These are phyloP conservation scores for Oncorhynchus tshawytscha DNA, from an alignment of 2,113 vertebrate genomes.

Conservation along the genomic window DNA sequence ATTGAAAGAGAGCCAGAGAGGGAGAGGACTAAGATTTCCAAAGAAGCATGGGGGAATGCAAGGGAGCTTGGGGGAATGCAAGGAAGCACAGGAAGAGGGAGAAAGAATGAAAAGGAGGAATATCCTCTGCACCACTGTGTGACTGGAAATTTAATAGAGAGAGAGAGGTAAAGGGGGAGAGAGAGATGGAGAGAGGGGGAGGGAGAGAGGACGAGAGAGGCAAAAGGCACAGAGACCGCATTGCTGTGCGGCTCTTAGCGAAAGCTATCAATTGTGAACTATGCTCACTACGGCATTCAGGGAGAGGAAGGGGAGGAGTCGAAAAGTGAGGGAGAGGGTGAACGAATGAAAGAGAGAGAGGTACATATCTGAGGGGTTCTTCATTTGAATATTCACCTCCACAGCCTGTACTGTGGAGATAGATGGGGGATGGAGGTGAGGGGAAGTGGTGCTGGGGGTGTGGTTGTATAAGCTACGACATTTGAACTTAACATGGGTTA, in stretches of 20 bases:
- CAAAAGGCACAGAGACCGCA: neutral
- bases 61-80: slow-evolving; percentile 14
- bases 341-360: no score
- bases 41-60: slow-evolving; percentile 53
- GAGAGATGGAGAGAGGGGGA: slow-evolving; percentile 48
- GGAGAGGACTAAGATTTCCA: slow-evolving; percentile 57
- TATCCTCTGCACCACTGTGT: slow-evolving; percentile 83
- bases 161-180: slow-evolving; percentile 33
- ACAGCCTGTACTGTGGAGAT: neutral
- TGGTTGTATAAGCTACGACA: neutral
- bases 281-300: neutral
- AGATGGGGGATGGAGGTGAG: neutral
- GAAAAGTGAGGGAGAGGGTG: neutral
- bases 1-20: slow-evolving; percentile 38
- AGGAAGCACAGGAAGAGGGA: slow-evolving; percentile 18
- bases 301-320: neutral
- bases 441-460: no score
- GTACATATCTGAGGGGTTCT: neutral
- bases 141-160: slow-evolving; percentile 81
- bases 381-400: neutral
- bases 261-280: slow-evolving; percentile 10
- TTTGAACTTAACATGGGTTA: neutral
- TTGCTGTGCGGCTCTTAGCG: neutral
- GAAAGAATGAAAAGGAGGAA: slow-evolving; percentile 54
- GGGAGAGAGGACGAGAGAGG: slow-evolving; percentile 26